phyloP scores from a whole-genome alignment of 1,140 invertebrate genomes.

The Bombus superbus region DNA sequence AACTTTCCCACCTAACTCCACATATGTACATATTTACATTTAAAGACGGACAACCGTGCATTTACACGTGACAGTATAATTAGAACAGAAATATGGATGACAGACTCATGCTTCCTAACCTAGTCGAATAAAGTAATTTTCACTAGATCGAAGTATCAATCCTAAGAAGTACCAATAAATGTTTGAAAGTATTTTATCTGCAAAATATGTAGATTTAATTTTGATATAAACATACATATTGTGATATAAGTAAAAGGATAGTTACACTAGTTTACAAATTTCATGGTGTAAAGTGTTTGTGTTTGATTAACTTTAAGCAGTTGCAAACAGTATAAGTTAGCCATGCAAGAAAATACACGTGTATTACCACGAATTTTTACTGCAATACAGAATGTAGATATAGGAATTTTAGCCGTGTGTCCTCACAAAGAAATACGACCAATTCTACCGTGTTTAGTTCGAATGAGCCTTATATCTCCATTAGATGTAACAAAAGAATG shows the following conservation, averaged over 20 bases:
- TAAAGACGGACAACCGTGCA: no score
- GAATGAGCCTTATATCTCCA: constrained; percentile 95
- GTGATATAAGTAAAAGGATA: not conserved
- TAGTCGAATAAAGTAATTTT: not conserved
- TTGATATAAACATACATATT: not conserved
- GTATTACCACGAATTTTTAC: constrained; percentile 87
- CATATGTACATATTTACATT: no score
- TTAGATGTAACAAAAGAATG: constrained; percentile 93
- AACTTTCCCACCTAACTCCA: not conserved
- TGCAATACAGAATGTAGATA: constrained; percentile 91
- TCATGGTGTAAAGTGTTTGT: not conserved
- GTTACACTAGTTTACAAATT: not conserved
- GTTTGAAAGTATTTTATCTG: not conserved
- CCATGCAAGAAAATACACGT: constrained; percentile 73
- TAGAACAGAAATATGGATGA: not conserved
- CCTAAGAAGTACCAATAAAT: not conserved
- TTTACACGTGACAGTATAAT: no score
- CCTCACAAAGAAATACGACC: constrained; percentile 91
- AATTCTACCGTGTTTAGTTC: constrained; percentile 94
- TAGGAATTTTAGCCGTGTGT: constrained; percentile 87
- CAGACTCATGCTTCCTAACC: not conserved
- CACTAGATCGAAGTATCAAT: not conserved
- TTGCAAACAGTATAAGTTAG: constrained; percentile 3
- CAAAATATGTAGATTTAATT: not conserved
- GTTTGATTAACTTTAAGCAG: not conserved